phyloP scores from a whole-genome alignment of 1,140 invertebrate genomes.

The Papilio helenus region DNA sequence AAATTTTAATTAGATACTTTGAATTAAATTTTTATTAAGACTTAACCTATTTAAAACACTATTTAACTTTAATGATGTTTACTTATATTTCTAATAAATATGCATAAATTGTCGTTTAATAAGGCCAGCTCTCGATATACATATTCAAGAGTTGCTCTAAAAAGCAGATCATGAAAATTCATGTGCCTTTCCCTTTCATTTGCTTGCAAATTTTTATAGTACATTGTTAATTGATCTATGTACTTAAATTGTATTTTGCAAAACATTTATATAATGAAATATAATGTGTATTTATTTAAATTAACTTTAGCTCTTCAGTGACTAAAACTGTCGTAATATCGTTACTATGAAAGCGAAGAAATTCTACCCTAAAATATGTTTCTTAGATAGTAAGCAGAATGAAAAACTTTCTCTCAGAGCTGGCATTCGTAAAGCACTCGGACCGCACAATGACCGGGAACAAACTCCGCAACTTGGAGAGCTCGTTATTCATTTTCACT shows the following conservation, averaged over 20 bases:
- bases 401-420: not conserved
- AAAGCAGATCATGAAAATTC: constrained; percentile 28
- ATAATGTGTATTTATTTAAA: not conserved
- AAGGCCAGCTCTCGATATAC: not conserved
- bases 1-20: not conserved
- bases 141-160: constrained; percentile 19
- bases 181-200: constrained; percentile 12
- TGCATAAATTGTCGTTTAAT: constrained; percentile 9
- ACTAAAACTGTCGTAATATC: not conserved
- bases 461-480: constrained; percentile 37
- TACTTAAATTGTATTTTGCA: not conserved
- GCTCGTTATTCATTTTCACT: constrained; percentile 38
- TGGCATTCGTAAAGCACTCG: constrained; percentile 36
- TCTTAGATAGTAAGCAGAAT: not conserved
- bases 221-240: not conserved
- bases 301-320: not conserved
- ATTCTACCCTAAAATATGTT: not conserved
- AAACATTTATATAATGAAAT: not conserved
- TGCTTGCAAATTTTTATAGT: constrained; percentile 13
- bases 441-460: constrained; percentile 36
- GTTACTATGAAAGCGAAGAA: not conserved
- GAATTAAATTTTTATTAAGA: not conserved
- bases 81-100: constrained; percentile 19
- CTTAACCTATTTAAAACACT: not conserved
- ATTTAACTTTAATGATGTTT: not conserved